Evolutionary conservation across 2,797 vertebrate genomes (phyloP).

Genomic region (Coccyzus lansbergi): DNA sequence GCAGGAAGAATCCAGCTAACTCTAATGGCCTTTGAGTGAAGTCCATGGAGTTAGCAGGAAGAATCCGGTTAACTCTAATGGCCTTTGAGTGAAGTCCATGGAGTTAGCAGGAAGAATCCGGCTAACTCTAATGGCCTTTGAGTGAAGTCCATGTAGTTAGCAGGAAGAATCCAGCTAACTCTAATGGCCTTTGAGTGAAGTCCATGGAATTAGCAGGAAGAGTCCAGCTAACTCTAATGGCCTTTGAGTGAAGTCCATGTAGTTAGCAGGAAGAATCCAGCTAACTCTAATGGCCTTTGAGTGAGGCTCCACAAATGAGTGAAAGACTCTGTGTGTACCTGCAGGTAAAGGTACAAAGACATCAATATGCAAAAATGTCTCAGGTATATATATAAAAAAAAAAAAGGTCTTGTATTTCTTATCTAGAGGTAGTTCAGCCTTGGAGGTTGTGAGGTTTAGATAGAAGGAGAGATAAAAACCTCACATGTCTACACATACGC

Average conservation of each 20-base stretch:
- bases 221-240: background rate
- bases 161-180: background rate
- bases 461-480: background rate
- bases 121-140: background rate
- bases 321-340: background rate
- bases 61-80: background rate
- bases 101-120: background rate
- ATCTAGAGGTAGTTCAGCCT: slow-evolving; percentile 29
- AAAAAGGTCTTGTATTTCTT: slow-evolving; percentile 63
- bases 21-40: background rate
- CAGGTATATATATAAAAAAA: slow-evolving; percentile 65
- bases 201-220: too few species aligned
- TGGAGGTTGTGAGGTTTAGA: background rate
- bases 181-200: background rate
- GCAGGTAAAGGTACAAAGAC: slow-evolving; percentile 23
- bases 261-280: background rate
- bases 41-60: too few species aligned
- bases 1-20: background rate
- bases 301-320: background rate
- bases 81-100: slow-evolving; percentile 6
- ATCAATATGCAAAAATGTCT: slow-evolving; percentile 69
- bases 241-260: background rate
- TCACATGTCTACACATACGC: background rate
- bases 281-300: background rate
- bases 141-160: too few species aligned